Base-by-base conservation (phyloP, 1,140 invertebrate genomes). In the Drosophila saltans region DNA sequence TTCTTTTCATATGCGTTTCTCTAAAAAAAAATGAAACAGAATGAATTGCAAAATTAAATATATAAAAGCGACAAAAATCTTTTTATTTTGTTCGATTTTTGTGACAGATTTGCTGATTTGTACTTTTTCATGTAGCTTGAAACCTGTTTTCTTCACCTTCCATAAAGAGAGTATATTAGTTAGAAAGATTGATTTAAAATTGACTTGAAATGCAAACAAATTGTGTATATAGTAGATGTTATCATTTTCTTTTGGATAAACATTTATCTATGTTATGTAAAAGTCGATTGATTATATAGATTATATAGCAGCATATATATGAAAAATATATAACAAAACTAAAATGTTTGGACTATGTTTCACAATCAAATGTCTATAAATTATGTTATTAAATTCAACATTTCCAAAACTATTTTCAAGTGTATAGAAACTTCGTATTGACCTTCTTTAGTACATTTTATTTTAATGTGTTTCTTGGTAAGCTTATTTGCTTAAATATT, bases 71-170 rank as follows among this genome's bases (percentile, higher is more conserved):
- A 26, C 21, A 52, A 3, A 52, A 52, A 52, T 52, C 45, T 48
- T 7, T 39, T 72, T 36, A 39, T 63, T 66, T 68, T 68, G 30
- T 43, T 67, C 28, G 26, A 56, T 48, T 74, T 58, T 40, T 63
- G 59, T 59, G 66, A 78, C 73, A 66, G 57, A 40, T 71, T 67
- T 52, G 36, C 43, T 68, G 67, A 26, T 61, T 66, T 43, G 62
- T 68, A 48, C 7, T 68, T 71, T 10, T 75, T 67, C 72, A 8
- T 55, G 55, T 66, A 5, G 7, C n/a, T 52, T 3, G 39, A 79
- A 88, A 88, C 82, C 76, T 39, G 79, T 86, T 84, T 66, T 45
- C 28, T 36, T 40, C 58, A 61, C 62, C 45, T 41, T 52, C 8
- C 45, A 52, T 2, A 8, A 45, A 48, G 2, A 1, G 41, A 52